Evolutionary conservation across 1,140 invertebrate species (phyloP), one percentile per base, ranked within the genome.

Genomic region (Latrodectus geometricus): DNA sequence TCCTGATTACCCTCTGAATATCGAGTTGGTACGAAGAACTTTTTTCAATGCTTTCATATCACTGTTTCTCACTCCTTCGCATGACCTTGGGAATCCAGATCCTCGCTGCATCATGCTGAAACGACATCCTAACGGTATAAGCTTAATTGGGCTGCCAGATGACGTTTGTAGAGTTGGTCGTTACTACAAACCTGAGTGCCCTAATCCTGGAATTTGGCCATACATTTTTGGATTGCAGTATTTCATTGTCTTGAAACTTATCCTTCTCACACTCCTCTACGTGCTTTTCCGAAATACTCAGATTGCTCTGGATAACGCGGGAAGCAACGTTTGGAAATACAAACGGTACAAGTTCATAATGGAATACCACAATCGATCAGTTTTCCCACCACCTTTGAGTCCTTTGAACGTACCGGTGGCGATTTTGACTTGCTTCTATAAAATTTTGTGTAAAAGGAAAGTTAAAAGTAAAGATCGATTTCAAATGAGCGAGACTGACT

Each of bases 231-330:
- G 90, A 0, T 89, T 92, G 20, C 91, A 91, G 77, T 91, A 91
- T 80, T 88, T 91, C 2, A 86, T 92, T n/a, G 90, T 91, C 48
- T 89, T 91, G 52, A 91, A 91, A 88, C 88, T 91, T 49, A 90
- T 92, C 52, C 89, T 92, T 4, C 88, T 91, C 48, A 91, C 91
- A 15, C 87, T 92, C 14, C 88, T 92, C 20, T 91, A 90, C 88
- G 91, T 91, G 23, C 90, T 92, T 89, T 92, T 92, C 88, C 91
- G 91, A 54, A 87, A 89, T 68, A 92, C 91, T 14, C 90, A 89
- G 52, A 87, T 76, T 4, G 89, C 90, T 54, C 88, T 91, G 17
- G 89, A 89, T 56, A 87, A 88, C 9, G 89, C 90, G 69, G 90
- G 91, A 9, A 89, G 89, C 54, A 88, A 90, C 17, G 90, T 91